Percentiles rank a stretch among this genome's conserved stretches.
Conservation (phyloP, 1,140 invertebrate genomes). For the Drosophila sp. region DNA sequence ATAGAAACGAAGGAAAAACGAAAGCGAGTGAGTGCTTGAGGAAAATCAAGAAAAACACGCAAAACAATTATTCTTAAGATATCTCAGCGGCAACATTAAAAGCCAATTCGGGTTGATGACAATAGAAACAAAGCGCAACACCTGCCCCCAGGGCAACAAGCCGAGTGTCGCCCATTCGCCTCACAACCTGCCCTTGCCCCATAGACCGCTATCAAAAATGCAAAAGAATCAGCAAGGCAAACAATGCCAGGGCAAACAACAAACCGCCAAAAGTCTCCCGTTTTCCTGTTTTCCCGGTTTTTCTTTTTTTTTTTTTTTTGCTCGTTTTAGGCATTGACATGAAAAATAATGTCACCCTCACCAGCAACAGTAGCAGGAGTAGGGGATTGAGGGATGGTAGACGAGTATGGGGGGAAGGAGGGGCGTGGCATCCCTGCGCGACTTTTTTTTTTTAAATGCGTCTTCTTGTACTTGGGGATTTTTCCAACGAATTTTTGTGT, state of each 20-base stretch:
- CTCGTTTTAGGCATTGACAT: constrained; percentile 74
- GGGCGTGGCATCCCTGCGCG: constrained; percentile 28
- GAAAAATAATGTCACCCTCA: constrained; percentile 82
- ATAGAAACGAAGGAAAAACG: constrained; percentile 15
- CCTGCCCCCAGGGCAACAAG: constrained; percentile 57
- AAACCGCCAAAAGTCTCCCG: constrained; percentile 57
- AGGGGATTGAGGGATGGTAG: not conserved
- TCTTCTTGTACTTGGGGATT: constrained; percentile 52
- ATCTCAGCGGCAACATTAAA: constrained; percentile 83
- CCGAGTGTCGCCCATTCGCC: constrained; percentile 13
- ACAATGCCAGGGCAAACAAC: constrained; percentile 48
- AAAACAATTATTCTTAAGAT: constrained; percentile 83
- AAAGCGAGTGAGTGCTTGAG: constrained; percentile 11
- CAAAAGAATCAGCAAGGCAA: constrained; percentile 77
- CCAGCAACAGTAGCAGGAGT: constrained; percentile 8
- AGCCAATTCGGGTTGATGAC: constrained; percentile 83
- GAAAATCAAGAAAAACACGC: constrained; percentile 79
- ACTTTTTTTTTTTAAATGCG: constrained; percentile 55
- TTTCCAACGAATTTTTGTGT: constrained; percentile 64
- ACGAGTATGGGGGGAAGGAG: not conserved
- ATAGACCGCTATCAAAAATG: constrained; percentile 57
- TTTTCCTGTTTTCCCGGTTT: constrained; percentile 23
- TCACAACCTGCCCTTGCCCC: not conserved
- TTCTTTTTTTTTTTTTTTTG: constrained; percentile 49
- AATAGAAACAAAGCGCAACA: constrained; percentile 81